Conservation (phyloP, 1,140 invertebrate genomes). For the Drosophila virilis region DNA sequence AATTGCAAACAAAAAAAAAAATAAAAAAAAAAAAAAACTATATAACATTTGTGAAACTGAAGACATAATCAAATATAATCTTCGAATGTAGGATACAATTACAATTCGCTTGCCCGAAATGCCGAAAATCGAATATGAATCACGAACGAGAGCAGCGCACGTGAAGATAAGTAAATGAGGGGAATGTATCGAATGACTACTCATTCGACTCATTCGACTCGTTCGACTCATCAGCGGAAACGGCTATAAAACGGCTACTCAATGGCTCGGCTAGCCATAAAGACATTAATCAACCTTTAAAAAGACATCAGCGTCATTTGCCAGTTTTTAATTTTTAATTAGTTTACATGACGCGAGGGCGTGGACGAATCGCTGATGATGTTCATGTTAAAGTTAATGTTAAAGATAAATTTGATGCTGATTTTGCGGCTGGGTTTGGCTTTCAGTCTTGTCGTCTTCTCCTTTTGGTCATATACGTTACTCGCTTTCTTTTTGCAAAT, state of each 20-base stretch:
- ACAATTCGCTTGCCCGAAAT: conserved; percentile 14
- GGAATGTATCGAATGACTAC: conserved; percentile 2
- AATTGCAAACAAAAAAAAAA: conserved; percentile 21
- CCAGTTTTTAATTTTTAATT: conserved; percentile 32
- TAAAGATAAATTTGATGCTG: conserved; percentile 10
- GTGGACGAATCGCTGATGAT: conserved; percentile 5
- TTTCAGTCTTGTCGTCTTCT: neutral
- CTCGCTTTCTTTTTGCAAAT: conserved; percentile 31
- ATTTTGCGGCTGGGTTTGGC: conserved; percentile 4
- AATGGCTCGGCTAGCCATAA: conserved; percentile 14
- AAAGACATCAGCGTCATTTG: conserved; percentile 22
- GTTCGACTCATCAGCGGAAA: conserved; percentile 4
- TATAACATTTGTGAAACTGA: conserved; percentile 11
- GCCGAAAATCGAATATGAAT: conserved; percentile 14
- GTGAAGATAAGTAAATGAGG: neutral
- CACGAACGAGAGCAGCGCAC: conserved; percentile 4
- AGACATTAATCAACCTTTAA: conserved; percentile 37
- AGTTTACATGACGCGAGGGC: conserved; percentile 28
- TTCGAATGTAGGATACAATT: conserved; percentile 7
- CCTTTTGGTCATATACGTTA: conserved; percentile 10
- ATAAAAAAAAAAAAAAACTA: neutral
- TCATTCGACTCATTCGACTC: conserved; percentile 25
- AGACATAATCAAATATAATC: conserved; percentile 12
- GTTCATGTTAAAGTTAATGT: conserved; percentile 12
- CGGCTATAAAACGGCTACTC: too few relatives aligned